phyloP scores from a whole-genome alignment of 2,888 invertebrate species.

The Frankliniella intonsa region DNA sequence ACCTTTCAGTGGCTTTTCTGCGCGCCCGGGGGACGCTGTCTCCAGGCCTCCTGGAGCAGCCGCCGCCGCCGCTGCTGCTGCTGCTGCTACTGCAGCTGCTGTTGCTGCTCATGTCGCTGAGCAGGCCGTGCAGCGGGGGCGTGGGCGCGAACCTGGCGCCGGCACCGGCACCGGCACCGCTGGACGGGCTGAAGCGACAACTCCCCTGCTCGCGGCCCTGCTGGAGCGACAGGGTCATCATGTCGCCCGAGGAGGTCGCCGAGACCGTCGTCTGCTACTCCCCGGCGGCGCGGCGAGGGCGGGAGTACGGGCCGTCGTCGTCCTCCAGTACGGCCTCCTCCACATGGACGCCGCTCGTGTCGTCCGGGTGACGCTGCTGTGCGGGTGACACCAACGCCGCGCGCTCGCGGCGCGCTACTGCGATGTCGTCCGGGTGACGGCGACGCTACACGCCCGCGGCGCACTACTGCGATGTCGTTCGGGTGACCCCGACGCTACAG shows the following conservation, averaged over 20 bases:
- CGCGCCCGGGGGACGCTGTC: neutral
- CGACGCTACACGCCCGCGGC: too few relatives aligned
- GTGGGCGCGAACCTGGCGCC: neutral
- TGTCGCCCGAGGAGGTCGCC: neutral
- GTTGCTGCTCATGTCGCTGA: neutral
- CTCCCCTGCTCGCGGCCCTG: neutral
- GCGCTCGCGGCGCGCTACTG: neutral
- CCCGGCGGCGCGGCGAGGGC: too few relatives aligned
- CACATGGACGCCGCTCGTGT: too few relatives aligned
- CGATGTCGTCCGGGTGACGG: neutral
- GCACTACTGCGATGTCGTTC: too few relatives aligned
- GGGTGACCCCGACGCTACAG: too few relatives aligned
- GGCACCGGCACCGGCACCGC: neutral
- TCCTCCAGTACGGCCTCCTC: too few relatives aligned
- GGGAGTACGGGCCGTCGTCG: too few relatives aligned
- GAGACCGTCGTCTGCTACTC: too few relatives aligned
- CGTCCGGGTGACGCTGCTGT: too few relatives aligned
- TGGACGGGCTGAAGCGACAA: neutral
- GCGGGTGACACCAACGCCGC: neutral
- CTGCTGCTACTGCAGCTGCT: neutral
- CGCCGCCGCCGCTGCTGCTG: neutral
- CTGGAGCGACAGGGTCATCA: slow-evolving; percentile 8
- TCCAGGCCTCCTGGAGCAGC: neutral
- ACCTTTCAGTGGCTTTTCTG: neutral
- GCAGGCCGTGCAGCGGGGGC: neutral